phyloP scores from a whole-genome alignment of 2,797 vertebrate genomes.

The Apogon talboti region DNA sequence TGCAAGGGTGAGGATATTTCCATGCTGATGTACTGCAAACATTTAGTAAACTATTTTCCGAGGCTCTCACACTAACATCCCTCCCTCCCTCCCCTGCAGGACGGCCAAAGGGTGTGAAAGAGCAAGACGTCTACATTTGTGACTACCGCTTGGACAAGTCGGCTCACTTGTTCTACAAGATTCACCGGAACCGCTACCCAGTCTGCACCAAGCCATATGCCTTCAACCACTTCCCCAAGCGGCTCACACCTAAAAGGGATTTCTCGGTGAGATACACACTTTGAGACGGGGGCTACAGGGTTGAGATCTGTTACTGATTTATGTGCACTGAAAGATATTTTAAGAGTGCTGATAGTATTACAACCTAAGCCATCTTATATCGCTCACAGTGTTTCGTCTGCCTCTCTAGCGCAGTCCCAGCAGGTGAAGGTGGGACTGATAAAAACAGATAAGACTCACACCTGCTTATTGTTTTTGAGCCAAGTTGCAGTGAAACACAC shows the following conservation, averaged over 20 bases:
- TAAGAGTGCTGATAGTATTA: slow-evolving; percentile 36
- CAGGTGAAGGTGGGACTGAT: not conserved
- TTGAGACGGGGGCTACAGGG: not conserved
- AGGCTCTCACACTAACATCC: not conserved
- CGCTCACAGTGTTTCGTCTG: not conserved
- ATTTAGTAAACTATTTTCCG: not conserved
- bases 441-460: slow-evolving; percentile 20
- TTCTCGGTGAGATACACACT: slow-evolving; percentile 88
- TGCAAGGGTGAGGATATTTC: slow-evolving; percentile 89
- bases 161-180: slow-evolving; percentile 98
- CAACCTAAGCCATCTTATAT: not conserved
- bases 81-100: slow-evolving; percentile 77
- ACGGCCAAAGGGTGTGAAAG: slow-evolving; percentile 95
- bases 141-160: slow-evolving; percentile 98
- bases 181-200: slow-evolving; percentile 96
- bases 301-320: slow-evolving; percentile 42
- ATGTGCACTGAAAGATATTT: slow-evolving; percentile 43
- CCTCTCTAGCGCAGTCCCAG: slow-evolving; percentile 5
- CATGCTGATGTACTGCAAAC: not conserved
- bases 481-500: slow-evolving; percentile 15
- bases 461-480: slow-evolving; percentile 1
- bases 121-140: slow-evolving; percentile 97
- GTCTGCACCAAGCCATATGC: slow-evolving; percentile 98
- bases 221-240: slow-evolving; percentile 98
- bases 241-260: slow-evolving; percentile 94